Evolutionary conservation across 2,888 invertebrate genomes (phyloP).

Genomic region (Aspidiotus destructor): DNA sequence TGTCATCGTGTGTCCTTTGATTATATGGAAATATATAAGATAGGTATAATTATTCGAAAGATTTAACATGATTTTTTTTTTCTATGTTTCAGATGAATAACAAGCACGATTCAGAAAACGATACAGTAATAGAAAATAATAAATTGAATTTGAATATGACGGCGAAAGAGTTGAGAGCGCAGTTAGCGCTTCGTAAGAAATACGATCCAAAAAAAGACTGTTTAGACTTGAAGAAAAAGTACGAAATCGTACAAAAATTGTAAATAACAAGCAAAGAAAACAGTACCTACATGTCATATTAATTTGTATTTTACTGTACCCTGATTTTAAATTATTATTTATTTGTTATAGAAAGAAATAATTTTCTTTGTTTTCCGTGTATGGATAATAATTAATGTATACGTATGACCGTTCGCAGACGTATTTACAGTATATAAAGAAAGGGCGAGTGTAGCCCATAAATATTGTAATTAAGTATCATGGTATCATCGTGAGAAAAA

Average conservation of each 20-base stretch:
- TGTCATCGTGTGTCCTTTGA: too few relatives aligned
- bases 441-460: too few relatives aligned
- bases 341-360: neutral
- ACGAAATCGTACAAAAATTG: conserved; percentile 87
- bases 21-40: too few relatives aligned
- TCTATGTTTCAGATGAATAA: conserved; percentile 13
- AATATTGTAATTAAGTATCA: too few relatives aligned
- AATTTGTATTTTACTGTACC: neutral
- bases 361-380: neutral
- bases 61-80: neutral
- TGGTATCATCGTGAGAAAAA: too few relatives aligned
- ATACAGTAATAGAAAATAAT: conserved; percentile 24
- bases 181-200: conserved; percentile 74
- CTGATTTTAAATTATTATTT: neutral
- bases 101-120: conserved; percentile 19
- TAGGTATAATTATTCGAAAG: too few relatives aligned
- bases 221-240: conserved; percentile 84
- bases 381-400: neutral
- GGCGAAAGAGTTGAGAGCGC: conserved; percentile 82
- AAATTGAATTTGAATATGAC: conserved; percentile 73
- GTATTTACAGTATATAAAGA: too few relatives aligned
- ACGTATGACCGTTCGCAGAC: too few relatives aligned
- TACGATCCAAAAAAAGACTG: conserved; percentile 82
- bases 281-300: conserved; percentile 2
- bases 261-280: conserved; percentile 43